Evolutionary conservation across 2,797 vertebrate species (phyloP).

Genomic region (Gastrophryne carolinensis): DNA sequence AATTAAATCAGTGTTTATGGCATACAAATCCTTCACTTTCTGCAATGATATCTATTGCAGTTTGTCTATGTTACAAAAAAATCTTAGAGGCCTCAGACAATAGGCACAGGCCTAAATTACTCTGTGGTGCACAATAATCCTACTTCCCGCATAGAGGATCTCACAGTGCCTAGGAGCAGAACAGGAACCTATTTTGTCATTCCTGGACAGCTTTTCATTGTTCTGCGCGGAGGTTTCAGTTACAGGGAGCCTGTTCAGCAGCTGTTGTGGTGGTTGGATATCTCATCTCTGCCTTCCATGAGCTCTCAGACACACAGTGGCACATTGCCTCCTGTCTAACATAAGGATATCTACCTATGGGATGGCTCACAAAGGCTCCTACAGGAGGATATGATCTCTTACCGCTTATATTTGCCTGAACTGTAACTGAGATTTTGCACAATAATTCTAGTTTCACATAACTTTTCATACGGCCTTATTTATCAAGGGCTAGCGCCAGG

Average conservation of each 20-base stretch:
- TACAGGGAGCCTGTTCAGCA: neutral
- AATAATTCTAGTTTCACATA: too few species aligned
- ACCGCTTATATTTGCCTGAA: too few species aligned
- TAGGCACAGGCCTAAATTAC: neutral
- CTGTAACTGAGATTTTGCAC: too few species aligned
- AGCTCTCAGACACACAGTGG: too few species aligned
- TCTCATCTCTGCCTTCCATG: neutral
- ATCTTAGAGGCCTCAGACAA: neutral
- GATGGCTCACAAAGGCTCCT: too few species aligned
- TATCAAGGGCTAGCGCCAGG: too few species aligned
- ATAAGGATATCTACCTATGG: neutral
- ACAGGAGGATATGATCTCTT: too few species aligned
- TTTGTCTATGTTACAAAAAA: too few species aligned
- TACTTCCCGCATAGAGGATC: neutral
- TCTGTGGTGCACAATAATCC: neutral
- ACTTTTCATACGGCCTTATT: too few species aligned
- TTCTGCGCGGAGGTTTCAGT: conserved; percentile 30
- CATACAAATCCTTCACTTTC: too few species aligned
- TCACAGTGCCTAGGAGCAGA: neutral
- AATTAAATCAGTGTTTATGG: too few species aligned
- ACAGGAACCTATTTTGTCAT: conserved; percentile 31
- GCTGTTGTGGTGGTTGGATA: neutral
- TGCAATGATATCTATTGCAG: too few species aligned
- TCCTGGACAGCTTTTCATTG: conserved; percentile 38
- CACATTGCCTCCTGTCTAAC: neutral